These are phyloP conservation scores for Stichodactyla helianthus DNA, from an alignment of 64 coral and sea anemone genomes.

Conservation along the genomic window DNA sequence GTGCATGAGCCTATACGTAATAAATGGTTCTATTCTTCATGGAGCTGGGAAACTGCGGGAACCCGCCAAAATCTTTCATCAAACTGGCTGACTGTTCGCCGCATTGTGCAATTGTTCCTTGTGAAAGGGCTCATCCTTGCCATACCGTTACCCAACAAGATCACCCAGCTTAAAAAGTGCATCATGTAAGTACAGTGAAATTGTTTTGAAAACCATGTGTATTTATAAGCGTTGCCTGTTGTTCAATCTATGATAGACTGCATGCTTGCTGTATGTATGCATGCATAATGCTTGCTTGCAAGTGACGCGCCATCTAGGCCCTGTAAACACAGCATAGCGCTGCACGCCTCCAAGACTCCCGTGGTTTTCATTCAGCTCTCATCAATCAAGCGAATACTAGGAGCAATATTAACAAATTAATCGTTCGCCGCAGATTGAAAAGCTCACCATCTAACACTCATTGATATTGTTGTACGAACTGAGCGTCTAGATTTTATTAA, in stretches of 20 bases:
- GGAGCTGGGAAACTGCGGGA: too few relatives aligned
- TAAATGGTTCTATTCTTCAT: too few relatives aligned
- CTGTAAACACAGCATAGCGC: slow-evolving; percentile 20
- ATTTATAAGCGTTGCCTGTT: slow-evolving; percentile 17
- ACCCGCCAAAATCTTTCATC: too few relatives aligned
- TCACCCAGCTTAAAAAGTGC: neutral
- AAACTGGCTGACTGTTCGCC: too few relatives aligned
- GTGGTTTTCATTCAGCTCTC: neutral
- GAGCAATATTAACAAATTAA: slow-evolving; percentile 14
- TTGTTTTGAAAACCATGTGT: neutral
- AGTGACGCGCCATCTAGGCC: neutral
- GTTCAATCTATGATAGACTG: neutral
- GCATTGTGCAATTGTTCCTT: too few relatives aligned
- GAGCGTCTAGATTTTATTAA: neutral
- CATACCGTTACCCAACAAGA: neutral
- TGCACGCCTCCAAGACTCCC: neutral
- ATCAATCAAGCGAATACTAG: slow-evolving; percentile 1
- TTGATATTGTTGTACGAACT: neutral
- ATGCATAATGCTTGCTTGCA: slow-evolving; percentile 14
- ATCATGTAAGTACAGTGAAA: neutral
- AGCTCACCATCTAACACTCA: neutral
- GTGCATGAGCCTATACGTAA: too few relatives aligned
- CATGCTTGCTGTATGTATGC: slow-evolving; percentile 1
- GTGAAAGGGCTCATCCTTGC: neutral
- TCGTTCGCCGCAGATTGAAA: neutral